A percentile compares a stretch with the other conserved stretches of the same genome.
Conservation (phyloP, 2,888 invertebrate species). For the Lasius fuliginosus region DNA sequence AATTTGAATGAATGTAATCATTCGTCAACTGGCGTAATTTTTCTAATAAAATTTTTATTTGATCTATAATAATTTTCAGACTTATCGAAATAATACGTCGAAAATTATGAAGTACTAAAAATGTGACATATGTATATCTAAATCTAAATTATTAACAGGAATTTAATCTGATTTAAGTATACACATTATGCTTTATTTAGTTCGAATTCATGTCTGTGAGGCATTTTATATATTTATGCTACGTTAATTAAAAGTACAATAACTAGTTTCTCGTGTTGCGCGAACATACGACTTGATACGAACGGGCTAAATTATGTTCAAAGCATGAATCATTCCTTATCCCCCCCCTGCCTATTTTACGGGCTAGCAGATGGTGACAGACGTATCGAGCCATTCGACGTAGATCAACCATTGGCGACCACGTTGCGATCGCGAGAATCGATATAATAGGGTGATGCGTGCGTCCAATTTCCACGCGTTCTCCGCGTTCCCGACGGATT, state of each 20-base stretch:
- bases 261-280: not conserved
- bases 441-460: slow-evolving; percentile 16
- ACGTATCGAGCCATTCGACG: slow-evolving; percentile 10
- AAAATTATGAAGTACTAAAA: not conserved
- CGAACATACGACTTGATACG: not conserved
- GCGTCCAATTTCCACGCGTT: slow-evolving; percentile 69
- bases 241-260: slow-evolving; percentile 3
- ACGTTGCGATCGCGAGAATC: slow-evolving; percentile 40
- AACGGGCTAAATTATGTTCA: not conserved
- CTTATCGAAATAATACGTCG: not conserved
- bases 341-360: slow-evolving; percentile 28
- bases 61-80: not conserved
- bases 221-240: not conserved
- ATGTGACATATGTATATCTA: not conserved
- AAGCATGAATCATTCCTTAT: slow-evolving; percentile 33
- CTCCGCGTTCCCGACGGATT: slow-evolving; percentile 62
- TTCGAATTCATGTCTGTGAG: not conserved
- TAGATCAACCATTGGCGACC: slow-evolving; percentile 6
- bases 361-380: slow-evolving; percentile 48
- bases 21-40: not conserved
- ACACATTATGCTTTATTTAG: not conserved
- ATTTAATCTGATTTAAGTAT: not conserved
- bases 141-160: not conserved
- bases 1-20: slow-evolving; percentile 18
- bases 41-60: not conserved